Evolutionary conservation across 2,888 invertebrate genomes (phyloP).

Genomic region (Colletes collaris): DNA sequence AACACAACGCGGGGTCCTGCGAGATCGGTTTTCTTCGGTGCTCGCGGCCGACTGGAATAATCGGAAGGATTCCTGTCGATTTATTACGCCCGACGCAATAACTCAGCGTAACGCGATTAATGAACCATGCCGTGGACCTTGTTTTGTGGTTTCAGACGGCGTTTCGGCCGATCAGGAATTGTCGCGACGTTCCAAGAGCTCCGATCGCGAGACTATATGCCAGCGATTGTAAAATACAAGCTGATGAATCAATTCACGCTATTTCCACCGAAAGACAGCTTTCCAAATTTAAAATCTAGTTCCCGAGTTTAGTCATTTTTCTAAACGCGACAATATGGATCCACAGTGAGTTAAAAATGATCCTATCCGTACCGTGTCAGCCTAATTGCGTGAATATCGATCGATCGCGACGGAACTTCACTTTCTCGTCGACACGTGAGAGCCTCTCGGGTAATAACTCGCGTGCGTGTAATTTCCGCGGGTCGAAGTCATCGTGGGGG

Average conservation of each 20-base stretch:
- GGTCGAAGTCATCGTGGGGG: not conserved
- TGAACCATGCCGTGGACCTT: constrained; percentile 60
- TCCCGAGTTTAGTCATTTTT: constrained; percentile 22
- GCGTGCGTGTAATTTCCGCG: constrained; percentile 27
- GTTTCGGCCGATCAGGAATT: not conserved
- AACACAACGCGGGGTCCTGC: constrained; percentile 25
- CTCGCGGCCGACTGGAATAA: constrained; percentile 44
- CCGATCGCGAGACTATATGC: no score
- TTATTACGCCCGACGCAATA: constrained; percentile 60
- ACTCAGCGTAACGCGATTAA: constrained; percentile 68
- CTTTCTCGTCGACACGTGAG: constrained; percentile 56
- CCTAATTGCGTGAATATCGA: constrained; percentile 68
- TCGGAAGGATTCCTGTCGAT: constrained; percentile 59
- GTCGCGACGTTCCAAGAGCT: not conserved
- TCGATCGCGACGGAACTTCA: constrained; percentile 56
- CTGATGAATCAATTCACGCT: no score
- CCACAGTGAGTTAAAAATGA: no score
- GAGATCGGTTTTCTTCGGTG: constrained; percentile 35
- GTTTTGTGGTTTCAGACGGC: constrained; percentile 40
- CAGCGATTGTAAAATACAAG: no score
- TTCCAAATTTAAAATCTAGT: no score
- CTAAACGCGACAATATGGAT: no score
- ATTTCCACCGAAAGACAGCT: no score
- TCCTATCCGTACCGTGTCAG: no score
- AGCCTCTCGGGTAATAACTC: constrained; percentile 30